Percentiles rank a stretch among this genome's conserved stretches.
Evolutionary conservation across 1,140 invertebrate species (phyloP).

Genomic region (Euura lappo): DNA sequence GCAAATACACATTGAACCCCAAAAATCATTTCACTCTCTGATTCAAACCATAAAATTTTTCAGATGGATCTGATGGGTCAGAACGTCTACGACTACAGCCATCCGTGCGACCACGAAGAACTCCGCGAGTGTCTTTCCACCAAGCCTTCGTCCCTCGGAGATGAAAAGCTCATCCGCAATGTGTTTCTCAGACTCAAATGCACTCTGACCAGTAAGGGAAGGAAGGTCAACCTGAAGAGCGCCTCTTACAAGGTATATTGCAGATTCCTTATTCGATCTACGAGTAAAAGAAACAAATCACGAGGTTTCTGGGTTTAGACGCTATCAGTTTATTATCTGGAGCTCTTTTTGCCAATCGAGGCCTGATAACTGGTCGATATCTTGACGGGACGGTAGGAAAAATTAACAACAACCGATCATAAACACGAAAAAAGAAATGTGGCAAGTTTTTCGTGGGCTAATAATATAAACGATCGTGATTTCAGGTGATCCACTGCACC

Average conservation of each 20-base stretch:
- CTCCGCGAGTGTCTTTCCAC: constrained; percentile 77
- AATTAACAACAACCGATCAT: too few species aligned
- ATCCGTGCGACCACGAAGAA: constrained; percentile 95
- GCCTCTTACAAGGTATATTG: constrained; percentile 86
- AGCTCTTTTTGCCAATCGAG: too few species aligned
- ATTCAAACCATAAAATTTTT: constrained; percentile 36
- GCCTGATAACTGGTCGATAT: too few species aligned
- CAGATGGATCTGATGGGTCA: constrained; percentile 94
- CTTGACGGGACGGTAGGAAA: too few species aligned
- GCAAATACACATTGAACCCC: neutral
- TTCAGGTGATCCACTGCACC: constrained; percentile 86
- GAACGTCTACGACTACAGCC: constrained; percentile 91
- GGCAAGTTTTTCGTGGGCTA: neutral
- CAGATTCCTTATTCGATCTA: constrained; percentile 6
- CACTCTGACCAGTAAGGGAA: constrained; percentile 87
- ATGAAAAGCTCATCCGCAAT: constrained; percentile 59
- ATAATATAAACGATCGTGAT: constrained; percentile 27
- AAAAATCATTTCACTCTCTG: constrained; percentile 11
- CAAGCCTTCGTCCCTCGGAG: constrained; percentile 57
- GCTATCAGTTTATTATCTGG: too few species aligned
- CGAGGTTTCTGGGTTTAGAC: too few species aligned
- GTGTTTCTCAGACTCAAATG: constrained; percentile 90
- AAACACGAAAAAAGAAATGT: neutral
- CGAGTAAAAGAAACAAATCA: too few species aligned
- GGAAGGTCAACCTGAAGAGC: constrained; percentile 91